Percentiles rank a stretch among this genome's conserved stretches.
Evolutionary conservation across 2,797 vertebrate species (phyloP).

Genomic region (Lagocephalus sceleratus): DNA sequence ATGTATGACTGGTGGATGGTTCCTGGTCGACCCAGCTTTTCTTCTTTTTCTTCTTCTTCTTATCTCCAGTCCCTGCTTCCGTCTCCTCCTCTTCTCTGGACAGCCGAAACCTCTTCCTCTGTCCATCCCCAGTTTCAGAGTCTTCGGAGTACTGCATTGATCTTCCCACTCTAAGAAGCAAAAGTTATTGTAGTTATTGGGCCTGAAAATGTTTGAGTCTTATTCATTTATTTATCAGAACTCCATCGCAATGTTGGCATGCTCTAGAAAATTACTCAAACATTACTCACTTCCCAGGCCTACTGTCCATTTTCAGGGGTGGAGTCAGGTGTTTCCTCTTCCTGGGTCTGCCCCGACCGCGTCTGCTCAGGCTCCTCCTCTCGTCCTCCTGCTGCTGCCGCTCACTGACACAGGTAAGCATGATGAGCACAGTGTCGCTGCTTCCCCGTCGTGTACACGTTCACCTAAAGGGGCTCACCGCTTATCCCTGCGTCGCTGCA

Average conservation of each 20-base stretch:
- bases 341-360: conserved; percentile 92
- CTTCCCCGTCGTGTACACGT: no score
- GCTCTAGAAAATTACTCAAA: no score
- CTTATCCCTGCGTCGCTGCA: conserved; percentile 88
- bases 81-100: conserved; percentile 82
- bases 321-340: conserved; percentile 91
- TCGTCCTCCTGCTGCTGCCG: conserved; percentile 85
- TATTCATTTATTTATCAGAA: not conserved
- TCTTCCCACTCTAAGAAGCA: conserved; percentile 78
- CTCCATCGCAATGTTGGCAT: no score
- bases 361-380: conserved; percentile 87
- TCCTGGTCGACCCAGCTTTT: conserved; percentile 87
- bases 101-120: conserved; percentile 83
- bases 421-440: no score
- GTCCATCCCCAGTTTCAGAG: conserved; percentile 86
- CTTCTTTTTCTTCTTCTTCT: conserved; percentile 81
- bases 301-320: conserved; percentile 85
- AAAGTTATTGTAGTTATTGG: not conserved
- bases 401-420: conserved; percentile 41
- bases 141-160: conserved; percentile 86
- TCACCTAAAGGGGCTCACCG: conserved; percentile 76
- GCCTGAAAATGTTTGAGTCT: not conserved
- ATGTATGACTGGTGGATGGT: conserved; percentile 76
- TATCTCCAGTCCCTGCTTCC: conserved; percentile 64
- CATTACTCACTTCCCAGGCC: conserved; percentile 89